Evolutionary conservation across 2,888 invertebrate species (phyloP), one percentile per base, ranked within the genome.

Genomic region (Gisinianus flammeolus): DNA sequence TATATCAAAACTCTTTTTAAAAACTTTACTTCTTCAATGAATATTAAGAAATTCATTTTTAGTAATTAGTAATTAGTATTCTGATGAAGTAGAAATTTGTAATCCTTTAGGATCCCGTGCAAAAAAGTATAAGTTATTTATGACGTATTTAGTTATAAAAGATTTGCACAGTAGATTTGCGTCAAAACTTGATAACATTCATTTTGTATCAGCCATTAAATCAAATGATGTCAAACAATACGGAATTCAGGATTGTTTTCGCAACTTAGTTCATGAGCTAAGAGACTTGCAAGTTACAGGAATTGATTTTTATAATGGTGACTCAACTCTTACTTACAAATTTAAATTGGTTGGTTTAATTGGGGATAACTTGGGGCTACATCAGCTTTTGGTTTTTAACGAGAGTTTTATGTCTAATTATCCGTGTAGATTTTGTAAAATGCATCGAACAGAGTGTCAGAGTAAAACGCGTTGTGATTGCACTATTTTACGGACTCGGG

Each of bases 351-450:
- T 12, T 24, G 75, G 75, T 19, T 19, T 78, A 16, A 54, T 64
- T 3, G 78, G 79, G 6, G 79, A 79, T 44, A 79, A 79, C n/a
- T 44, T 79, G 19, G 76, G 79, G 16, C 30, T 79, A 0, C 79
- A 79, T 28, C 66, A 71, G 8, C 24, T 79, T 0, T 67, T 79
- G 22, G 79, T 71, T 2, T 68, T 67, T 44, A 24, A 66, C 10
- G 79, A 79, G 28, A 52, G 66, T 10, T 79, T 79, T 44, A 28
- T 33, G 66, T 69, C 56, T 22, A 79, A 79, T 31, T 79, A 56
- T 58, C 79, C 79, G 8, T 79, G 79, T 67, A n/a, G 79, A 6
- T 64, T 71, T 33, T 79, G 79, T 56, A 62, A 56, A 26, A 71
- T 79, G 64, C 67, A 66, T 16, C 10, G 33, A 67, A 26, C n/a